Percentiles rank a stretch among this genome's conserved stretches.
These are phyloP conservation scores for Habroteleia sp. DNA, from an alignment of 2,888 invertebrate genomes.

Conservation along the genomic window DNA sequence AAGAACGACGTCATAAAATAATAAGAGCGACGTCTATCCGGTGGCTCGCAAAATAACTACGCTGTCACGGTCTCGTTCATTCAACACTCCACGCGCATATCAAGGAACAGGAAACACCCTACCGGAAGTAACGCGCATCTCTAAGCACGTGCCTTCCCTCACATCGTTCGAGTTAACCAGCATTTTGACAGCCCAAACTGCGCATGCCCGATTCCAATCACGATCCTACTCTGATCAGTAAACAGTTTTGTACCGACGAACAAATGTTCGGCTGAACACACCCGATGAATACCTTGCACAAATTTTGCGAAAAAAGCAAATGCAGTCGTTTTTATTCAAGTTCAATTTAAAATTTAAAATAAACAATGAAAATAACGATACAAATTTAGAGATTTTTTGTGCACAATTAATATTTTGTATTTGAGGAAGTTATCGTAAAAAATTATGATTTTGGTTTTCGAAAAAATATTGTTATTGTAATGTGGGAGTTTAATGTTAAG, in stretches of 20 bases:
- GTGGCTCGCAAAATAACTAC: constrained; percentile 37
- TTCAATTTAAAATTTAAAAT: too few relatives aligned
- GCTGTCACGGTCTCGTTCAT: constrained; percentile 58
- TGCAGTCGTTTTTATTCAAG: too few relatives aligned
- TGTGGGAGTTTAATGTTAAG: too few relatives aligned
- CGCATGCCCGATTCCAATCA: constrained; percentile 24
- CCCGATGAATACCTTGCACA: constrained; percentile 12
- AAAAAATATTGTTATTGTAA: too few relatives aligned
- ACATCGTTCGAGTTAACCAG: constrained; percentile 12
- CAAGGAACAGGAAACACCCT: constrained; percentile 49
- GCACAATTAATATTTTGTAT: too few relatives aligned
- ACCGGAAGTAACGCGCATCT: constrained; percentile 59
- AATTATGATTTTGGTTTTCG: too few relatives aligned
- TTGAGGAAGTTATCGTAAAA: too few relatives aligned
- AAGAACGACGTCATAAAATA: constrained; percentile 28
- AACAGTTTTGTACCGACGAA: neutral
- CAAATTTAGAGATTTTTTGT: too few relatives aligned
- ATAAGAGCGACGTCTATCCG: constrained; percentile 44
- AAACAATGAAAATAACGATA: too few relatives aligned
- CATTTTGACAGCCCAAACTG: constrained; percentile 27
- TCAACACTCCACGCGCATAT: constrained; percentile 52
- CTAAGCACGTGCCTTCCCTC: constrained; percentile 51
- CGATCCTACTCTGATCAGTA: constrained; percentile 11
- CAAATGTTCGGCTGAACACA: constrained; percentile 7
- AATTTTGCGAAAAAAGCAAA: too few relatives aligned